Base-by-base conservation (phyloP, 2,113 vertebrate genomes). In the Anas platyrhynchos region DNA sequence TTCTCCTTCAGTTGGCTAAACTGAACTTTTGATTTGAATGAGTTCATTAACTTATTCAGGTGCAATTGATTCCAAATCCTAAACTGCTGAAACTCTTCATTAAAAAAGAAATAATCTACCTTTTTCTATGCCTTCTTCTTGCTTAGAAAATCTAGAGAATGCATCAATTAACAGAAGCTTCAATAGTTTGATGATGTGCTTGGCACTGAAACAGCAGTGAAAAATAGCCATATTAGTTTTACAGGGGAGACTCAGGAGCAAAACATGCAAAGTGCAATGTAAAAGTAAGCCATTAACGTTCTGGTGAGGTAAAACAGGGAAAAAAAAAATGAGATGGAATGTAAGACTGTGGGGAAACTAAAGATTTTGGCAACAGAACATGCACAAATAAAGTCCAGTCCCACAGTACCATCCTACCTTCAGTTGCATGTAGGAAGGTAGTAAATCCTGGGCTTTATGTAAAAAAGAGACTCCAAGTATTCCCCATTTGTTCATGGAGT, bases 31-130 rank as follows among this genome's bases (percentile, higher is more conserved):
- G 4, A 52, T 41, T 86, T 88, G 20, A 90, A 73, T 66, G 7
- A 67, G 7, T 88, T 68, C 89, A 59, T 92, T 68, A 66, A 32
- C 87, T 85, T 85, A 58, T 56, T 89, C 50, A 92, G 63, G 94
- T 71, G 46, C 46, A 76, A 88, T 63, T 69, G n/a, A 54, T 90
- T 78, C 31, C n/a, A 77, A 58, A 74, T 77, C n/a, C 52, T 67
- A 55, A 79, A 91, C 4, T 84, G 86, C 41, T 52, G 22, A 90
- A 32, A 13, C 12, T 77, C 26, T 27, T 43, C 59, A 66, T 71
- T 36, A 69, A 79, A 69, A 54, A 78, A 61, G 48, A 16, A 43
- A 43, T 38, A 36, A 4, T 11, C 1, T 6, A 25, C 16, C 58
- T 26, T 91, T 76, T 82, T 36, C 36, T 63, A 7, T 86, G 18